Percentiles rank a stretch among this genome's conserved stretches.
Conservation (phyloP, 2,888 invertebrate species). For the Leptinotarsa rubiginosa region DNA sequence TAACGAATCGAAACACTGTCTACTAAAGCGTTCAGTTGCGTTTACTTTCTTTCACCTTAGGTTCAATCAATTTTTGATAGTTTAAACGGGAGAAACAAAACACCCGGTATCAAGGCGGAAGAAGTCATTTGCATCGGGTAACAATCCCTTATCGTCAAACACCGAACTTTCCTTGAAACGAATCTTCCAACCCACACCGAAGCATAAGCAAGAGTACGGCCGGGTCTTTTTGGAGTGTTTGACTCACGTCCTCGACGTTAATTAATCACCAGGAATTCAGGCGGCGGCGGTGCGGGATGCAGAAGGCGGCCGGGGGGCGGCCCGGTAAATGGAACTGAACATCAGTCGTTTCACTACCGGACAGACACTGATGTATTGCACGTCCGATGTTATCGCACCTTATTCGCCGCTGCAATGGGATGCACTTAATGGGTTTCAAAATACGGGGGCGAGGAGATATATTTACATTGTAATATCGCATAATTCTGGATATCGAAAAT, state of each 20-base stretch:
- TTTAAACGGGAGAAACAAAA: not conserved
- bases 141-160: not conserved
- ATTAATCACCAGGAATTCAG: slow-evolving; percentile 13
- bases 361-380: slow-evolving; percentile 52
- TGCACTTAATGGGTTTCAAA: slow-evolving; percentile 27
- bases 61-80: no score
- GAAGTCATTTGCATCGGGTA: not conserved
- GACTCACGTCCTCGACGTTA: slow-evolving; percentile 6
- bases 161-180: not conserved
- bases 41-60: no score
- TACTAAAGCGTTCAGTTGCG: no score
- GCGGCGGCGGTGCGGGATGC: not conserved
- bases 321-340: not conserved
- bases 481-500: no score
- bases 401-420: slow-evolving; percentile 28
- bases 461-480: no score
- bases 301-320: not conserved
- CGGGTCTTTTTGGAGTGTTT: slow-evolving; percentile 2
- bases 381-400: slow-evolving; percentile 47
- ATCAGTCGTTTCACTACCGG: slow-evolving; percentile 21
- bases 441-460: no score
- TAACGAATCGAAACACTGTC: no score
- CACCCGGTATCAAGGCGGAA: not conserved
- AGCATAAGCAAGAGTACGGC: not conserved
- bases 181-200: not conserved